Evolutionary conservation across 2,888 invertebrate genomes (phyloP), one percentile per base, ranked within the genome.

Genomic region (Lucinisca nassula): DNA sequence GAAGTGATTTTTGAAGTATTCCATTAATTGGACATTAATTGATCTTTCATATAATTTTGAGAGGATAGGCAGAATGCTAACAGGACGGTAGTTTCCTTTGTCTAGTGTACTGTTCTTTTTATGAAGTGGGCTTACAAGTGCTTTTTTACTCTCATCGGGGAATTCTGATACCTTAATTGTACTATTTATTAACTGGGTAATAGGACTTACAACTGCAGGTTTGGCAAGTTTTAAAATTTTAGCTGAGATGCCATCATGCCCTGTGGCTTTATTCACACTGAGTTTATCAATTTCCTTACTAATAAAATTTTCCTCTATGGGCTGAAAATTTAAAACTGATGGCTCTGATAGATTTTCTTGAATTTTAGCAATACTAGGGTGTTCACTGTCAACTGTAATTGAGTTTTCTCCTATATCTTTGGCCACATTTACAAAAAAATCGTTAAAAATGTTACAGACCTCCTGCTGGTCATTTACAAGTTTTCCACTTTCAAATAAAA

Each of bases 1-100:
- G 30, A 61, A 61, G 21, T 27, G 24, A 6, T 4, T 6, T 6
- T 21, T 61, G 38, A 83, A 83, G 58, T 76, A 80, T 2, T 51
- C 30, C 21, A 45, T 32, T 8, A 76, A 24, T 72, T 84, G 84
- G 32, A 30, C 70, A 37, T 70, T 40, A 40, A 80, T 30, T 1
- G 81, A 24, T 40, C 76, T 80, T 85, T 85, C 85, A 77, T 70
- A 81, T n/a, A 10, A 73, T 81, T 72, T 85, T 58, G 73, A 85
- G 21, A 61, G 55, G 30, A 74, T 40, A 32, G 61, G 40, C 32
- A 81, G 73, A n/a, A 85, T 35, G 37, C 84, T 80, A 1, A 85
- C 76, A 21, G 84, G 84, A 24, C 84, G 49, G 27, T 77, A 85
- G 38, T 80, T 85, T 38, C 74, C 45, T 37, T 78, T 82, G 40